phyloP scores from a whole-genome alignment of 37 sponge, comb jelly and placozoan genomes.

The Petrosia ficiformis region DNA sequence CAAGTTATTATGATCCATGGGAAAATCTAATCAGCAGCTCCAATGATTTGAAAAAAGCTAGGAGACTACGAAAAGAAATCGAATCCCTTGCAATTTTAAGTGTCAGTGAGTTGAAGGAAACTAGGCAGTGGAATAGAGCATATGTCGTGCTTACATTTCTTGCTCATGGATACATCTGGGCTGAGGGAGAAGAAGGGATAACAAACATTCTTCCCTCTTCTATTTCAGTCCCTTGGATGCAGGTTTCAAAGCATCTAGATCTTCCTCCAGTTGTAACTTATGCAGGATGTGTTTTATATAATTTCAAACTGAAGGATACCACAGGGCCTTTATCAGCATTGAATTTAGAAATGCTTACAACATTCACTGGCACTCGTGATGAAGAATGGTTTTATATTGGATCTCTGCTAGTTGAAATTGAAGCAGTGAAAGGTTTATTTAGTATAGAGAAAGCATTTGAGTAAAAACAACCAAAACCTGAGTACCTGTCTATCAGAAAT shows the following conservation, averaged over 20 bases:
- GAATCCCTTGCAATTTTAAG: background rate
- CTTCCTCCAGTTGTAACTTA: constrained; percentile 47
- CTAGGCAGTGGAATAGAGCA: constrained; percentile 39
- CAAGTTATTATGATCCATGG: constrained; percentile 27
- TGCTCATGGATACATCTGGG: constrained; percentile 53
- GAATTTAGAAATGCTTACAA: constrained; percentile 15
- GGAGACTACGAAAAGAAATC: constrained; percentile 1
- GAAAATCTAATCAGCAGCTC: constrained; percentile 20
- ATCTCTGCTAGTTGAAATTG: constrained; percentile 28
- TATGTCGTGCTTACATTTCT: constrained; percentile 26
- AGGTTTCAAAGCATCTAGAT: constrained; percentile 21
- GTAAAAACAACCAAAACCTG: background rate
- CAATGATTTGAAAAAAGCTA: constrained; percentile 4
- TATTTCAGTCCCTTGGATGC: constrained; percentile 44
- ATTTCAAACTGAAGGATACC: constrained; percentile 26
- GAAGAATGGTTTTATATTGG: constrained; percentile 50
- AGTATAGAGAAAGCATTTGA: background rate
- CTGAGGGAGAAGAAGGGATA: constrained; percentile 24
- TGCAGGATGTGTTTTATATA: constrained; percentile 22
- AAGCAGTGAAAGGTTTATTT: constrained; percentile 17
- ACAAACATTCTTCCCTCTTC: constrained; percentile 10
- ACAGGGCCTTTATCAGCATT: constrained; percentile 13
- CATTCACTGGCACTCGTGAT: constrained; percentile 44
- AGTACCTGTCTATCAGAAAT: background rate
- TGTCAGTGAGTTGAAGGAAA: too few species aligned